These are phyloP conservation scores for Isaurus tuberculatus DNA, from an alignment of 92 coral and sea anemone species.

Conservation along the genomic window DNA sequence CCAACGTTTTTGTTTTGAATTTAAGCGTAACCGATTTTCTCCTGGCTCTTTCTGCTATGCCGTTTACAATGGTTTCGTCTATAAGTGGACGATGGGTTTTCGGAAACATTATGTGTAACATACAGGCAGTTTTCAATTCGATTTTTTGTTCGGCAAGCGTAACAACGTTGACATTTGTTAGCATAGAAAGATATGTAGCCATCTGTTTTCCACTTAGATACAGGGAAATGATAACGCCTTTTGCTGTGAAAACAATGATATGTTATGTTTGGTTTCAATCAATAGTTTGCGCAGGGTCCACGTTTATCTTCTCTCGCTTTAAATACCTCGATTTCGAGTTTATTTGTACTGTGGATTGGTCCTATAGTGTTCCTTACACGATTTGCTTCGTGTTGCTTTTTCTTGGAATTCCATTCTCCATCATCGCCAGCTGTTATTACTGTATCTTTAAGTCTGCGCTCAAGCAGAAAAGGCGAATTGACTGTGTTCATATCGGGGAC, in stretches of 20 bases:
- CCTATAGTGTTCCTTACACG: slow-evolving; percentile 61
- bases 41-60: slow-evolving; percentile 81
- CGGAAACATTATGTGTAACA: slow-evolving; percentile 74
- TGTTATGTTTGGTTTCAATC: slow-evolving; percentile 78
- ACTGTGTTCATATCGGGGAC: slow-evolving; percentile 73
- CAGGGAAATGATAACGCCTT: slow-evolving; percentile 66
- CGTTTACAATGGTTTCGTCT: slow-evolving; percentile 80
- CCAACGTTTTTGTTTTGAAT: slow-evolving; percentile 85
- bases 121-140: slow-evolving; percentile 69
- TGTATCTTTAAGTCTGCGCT: slow-evolving; percentile 74
- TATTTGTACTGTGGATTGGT: slow-evolving; percentile 87
- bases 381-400: slow-evolving; percentile 58
- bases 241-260: slow-evolving; percentile 55
- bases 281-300: slow-evolving; percentile 56
- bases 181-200: slow-evolving; percentile 82
- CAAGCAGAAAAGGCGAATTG: slow-evolving; percentile 64
- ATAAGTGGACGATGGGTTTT: slow-evolving; percentile 75
- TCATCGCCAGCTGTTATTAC: slow-evolving; percentile 63
- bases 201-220: slow-evolving; percentile 78
- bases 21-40: slow-evolving; percentile 76
- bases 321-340: slow-evolving; percentile 71
- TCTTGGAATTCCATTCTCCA: slow-evolving; percentile 67
- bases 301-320: slow-evolving; percentile 72
- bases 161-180: slow-evolving; percentile 75
- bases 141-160: slow-evolving; percentile 86